These are phyloP conservation scores for Drosophila sproati DNA, from an alignment of 1,140 invertebrate genomes.

Conservation along the genomic window DNA sequence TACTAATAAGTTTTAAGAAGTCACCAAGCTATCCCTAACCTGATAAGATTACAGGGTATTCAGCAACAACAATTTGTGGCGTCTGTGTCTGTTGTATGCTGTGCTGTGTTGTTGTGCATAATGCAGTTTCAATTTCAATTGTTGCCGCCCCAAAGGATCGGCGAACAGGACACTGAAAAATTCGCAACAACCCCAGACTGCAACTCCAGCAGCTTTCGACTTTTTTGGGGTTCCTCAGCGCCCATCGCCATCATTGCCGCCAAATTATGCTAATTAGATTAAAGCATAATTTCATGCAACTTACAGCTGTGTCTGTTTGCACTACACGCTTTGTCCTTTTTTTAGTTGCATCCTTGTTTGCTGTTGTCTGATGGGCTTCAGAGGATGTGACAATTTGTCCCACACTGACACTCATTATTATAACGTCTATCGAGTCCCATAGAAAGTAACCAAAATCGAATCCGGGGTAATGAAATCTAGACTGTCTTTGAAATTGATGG, in stretches of 20 bases:
- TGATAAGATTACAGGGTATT: slow-evolving; percentile 17
- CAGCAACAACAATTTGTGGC: slow-evolving; percentile 52
- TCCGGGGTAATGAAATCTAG: neutral
- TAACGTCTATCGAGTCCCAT: slow-evolving; percentile 30
- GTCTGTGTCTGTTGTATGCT: slow-evolving; percentile 27
- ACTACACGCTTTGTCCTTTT: slow-evolving; percentile 36
- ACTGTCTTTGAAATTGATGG: neutral
- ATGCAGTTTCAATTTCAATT: slow-evolving; percentile 83
- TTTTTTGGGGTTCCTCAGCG: slow-evolving; percentile 14
- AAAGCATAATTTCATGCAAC: slow-evolving; percentile 82
- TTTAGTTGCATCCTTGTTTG: slow-evolving; percentile 29
- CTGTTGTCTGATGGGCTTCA: slow-evolving; percentile 23
- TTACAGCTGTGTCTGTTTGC: slow-evolving; percentile 53
- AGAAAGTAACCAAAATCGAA: slow-evolving; percentile 12
- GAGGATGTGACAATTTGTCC: slow-evolving; percentile 70
- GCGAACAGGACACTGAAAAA: slow-evolving; percentile 50
- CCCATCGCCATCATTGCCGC: slow-evolving; percentile 58
- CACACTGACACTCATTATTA: slow-evolving; percentile 43
- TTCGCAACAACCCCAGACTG: slow-evolving; percentile 37
- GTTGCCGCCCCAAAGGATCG: slow-evolving; percentile 60
- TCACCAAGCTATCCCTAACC: neutral
- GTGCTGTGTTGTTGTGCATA: slow-evolving; percentile 64
- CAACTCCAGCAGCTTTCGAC: slow-evolving; percentile 10
- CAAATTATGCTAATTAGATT: slow-evolving; percentile 84
- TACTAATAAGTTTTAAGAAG: no score